Evolutionary conservation across 2,888 invertebrate genomes (phyloP).

Genomic region (Drosophila pseudotakahashii): DNA sequence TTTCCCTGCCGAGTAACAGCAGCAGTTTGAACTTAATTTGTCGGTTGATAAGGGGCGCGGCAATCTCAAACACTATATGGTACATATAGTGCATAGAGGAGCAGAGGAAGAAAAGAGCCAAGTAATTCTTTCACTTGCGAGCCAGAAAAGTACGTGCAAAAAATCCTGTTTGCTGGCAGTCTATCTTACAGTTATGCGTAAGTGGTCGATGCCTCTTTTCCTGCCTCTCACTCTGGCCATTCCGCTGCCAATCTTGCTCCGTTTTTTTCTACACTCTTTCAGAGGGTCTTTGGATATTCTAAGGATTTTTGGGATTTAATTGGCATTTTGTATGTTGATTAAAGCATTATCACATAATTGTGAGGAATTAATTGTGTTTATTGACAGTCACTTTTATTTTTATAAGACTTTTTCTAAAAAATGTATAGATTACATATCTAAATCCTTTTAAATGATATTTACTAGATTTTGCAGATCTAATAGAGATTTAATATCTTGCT

Average conservation of each 20-base stretch:
- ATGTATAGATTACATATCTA: too few relatives aligned
- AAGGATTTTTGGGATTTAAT: too few relatives aligned
- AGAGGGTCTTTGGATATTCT: not conserved
- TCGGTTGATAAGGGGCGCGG: constrained; percentile 53
- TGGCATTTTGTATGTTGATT: too few relatives aligned
- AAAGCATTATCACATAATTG: too few relatives aligned
- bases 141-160: constrained; percentile 35
- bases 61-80: constrained; percentile 30
- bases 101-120: not conserved
- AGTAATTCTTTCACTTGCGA: constrained; percentile 34
- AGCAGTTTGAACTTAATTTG: constrained; percentile 67
- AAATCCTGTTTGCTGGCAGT: constrained; percentile 69
- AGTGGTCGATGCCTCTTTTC: constrained; percentile 55
- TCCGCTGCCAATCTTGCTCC: constrained; percentile 63
- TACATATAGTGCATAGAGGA: constrained; percentile 10
- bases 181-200: constrained; percentile 78
- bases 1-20: constrained; percentile 64
- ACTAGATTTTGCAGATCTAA: too few relatives aligned
- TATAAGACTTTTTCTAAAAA: too few relatives aligned
- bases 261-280: constrained; percentile 54
- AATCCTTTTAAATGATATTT: too few relatives aligned
- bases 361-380: too few relatives aligned
- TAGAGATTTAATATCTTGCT: too few relatives aligned
- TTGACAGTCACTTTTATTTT: too few relatives aligned
- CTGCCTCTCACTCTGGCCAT: constrained; percentile 19